These are phyloP conservation scores for Pleuronectes platessa DNA, from an alignment of 2,113 vertebrate genomes.

Conservation along the genomic window DNA sequence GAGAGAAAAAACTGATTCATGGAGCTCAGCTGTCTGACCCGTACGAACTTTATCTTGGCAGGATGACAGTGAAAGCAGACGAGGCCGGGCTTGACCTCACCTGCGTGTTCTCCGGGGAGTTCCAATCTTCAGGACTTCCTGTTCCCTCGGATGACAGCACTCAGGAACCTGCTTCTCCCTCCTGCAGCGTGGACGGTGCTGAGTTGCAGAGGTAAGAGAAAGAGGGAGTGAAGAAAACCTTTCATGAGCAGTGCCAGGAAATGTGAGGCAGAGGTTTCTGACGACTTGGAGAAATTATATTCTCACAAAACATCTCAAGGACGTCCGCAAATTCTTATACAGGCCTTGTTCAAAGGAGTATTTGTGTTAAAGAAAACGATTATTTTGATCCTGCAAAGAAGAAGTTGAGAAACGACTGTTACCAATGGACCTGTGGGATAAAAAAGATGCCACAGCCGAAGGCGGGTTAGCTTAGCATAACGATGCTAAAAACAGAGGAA, in stretches of 20 bases:
- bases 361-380: too few species aligned
- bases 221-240: not conserved
- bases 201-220: not conserved
- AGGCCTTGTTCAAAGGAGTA: too few species aligned
- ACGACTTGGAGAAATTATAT: too few species aligned
- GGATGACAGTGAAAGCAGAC: conserved; percentile 12
- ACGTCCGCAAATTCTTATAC: too few species aligned
- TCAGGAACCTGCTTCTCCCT: not conserved
- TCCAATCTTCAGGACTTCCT: conserved; percentile 14
- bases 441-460: too few species aligned
- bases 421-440: too few species aligned
- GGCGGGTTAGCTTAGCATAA: too few species aligned
- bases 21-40: conserved; percentile 7
- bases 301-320: too few species aligned
- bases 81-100: conserved; percentile 4
- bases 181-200: not conserved
- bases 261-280: not conserved
- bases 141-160: conserved; percentile 17
- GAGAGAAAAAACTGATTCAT: too few species aligned
- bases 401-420: too few species aligned
- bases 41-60: conserved; percentile 18
- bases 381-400: too few species aligned
- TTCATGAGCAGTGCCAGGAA: not conserved
- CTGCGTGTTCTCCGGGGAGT: not conserved
- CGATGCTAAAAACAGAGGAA: too few species aligned